Base-by-base conservation (phyloP, 2,888 invertebrate genomes). In the Cataglyphis livida region DNA sequence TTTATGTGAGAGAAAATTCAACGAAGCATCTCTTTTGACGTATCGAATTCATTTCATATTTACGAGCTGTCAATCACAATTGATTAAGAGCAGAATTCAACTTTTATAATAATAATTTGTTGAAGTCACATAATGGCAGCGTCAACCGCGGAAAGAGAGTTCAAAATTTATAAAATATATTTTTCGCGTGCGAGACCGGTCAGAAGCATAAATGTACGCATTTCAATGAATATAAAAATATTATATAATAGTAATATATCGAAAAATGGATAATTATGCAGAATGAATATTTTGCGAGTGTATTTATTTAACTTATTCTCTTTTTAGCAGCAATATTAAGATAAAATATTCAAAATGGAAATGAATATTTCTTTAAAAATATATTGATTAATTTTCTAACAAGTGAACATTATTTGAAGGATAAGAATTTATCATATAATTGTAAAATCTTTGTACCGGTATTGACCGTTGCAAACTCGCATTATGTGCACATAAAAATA, bases 61-160 rank as follows among this genome's bases (percentile, higher is more conserved):
- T 84, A 84, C 86, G 61, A 81, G 70, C 81, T 70, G 83, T 87
- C 86, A 54, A 82, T 88, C 78, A 66, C 51, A 71, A 61, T 84
- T 57, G 73, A 73, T 59, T 71, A 73, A 71, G 28, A 59, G 41
- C 12, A 12, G 3, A 59, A 79, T 79, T 71, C 59, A 71, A 78
- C 44, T 79, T 59, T 59, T 25, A 21, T 25, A 59, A n/a, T 73
- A 73, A 51, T 59, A 44, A 59, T 38, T 41, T 28, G 10, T 59
- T 35, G 59, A 59, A 44, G 35, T 73, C 44, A 0, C 6, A 6
- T 6, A 79, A 73, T 59, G 21, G 28, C 18, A 57, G 15, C 0
- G 28, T 21, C 54, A 66, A 32, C 7, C 59, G 28, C 10, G 35
- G 28, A 65, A 73, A 73, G 41, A 76, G 9, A 71, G 15, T 6